Evolutionary conservation across 2,888 invertebrate genomes (phyloP).

Genomic region (Tenthredo distinguenda): DNA sequence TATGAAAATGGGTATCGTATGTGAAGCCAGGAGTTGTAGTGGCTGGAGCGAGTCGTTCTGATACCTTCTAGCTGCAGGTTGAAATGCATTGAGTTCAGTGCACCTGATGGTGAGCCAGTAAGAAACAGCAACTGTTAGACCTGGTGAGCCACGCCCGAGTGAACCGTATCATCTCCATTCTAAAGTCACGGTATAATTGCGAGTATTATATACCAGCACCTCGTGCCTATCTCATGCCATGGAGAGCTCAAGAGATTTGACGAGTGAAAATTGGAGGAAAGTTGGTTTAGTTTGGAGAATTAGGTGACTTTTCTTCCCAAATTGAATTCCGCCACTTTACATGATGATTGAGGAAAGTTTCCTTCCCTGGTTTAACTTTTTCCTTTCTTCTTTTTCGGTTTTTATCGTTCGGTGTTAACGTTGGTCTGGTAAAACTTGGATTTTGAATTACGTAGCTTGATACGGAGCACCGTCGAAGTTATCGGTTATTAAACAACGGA

Average conservation of each 20-base stretch:
- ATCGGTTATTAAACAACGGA: constrained; percentile 46
- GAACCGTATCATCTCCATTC: constrained; percentile 27
- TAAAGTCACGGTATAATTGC: constrained; percentile 27
- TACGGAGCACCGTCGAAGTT: background rate
- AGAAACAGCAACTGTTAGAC: constrained; percentile 23
- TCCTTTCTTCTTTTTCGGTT: no score
- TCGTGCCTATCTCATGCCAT: background rate
- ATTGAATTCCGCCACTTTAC: background rate
- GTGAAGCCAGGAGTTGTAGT: background rate
- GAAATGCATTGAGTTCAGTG: constrained; percentile 37
- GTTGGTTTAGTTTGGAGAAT: background rate
- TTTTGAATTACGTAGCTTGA: background rate
- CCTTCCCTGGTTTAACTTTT: background rate
- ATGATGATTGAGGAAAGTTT: background rate
- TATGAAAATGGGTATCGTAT: background rate
- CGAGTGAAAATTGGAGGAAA: background rate
- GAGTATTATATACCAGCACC: background rate
- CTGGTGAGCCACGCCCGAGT: constrained; percentile 26
- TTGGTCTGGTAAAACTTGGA: background rate
- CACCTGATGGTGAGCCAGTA: constrained; percentile 1
- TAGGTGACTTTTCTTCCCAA: background rate
- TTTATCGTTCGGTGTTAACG: background rate
- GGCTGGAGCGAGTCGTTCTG: background rate
- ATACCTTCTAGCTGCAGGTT: constrained; percentile 25
- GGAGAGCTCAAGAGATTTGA: background rate